phyloP scores from a whole-genome alignment of 2,888 invertebrate genomes.

The Morpho achilles region DNA sequence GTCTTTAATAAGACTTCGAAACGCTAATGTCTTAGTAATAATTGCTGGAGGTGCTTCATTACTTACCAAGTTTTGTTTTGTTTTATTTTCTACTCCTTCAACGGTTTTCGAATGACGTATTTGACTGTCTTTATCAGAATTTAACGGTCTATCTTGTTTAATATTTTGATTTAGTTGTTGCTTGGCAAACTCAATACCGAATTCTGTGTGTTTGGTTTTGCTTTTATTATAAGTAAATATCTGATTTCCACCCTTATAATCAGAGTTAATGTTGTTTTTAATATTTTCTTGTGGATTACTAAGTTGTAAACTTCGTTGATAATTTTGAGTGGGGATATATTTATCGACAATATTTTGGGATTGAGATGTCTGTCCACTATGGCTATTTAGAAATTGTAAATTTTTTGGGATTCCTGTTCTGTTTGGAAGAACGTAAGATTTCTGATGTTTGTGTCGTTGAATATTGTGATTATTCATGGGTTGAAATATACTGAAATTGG shows the following conservation, averaged over 20 bases:
- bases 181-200: slow-evolving; percentile 40
- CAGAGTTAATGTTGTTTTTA: slow-evolving; percentile 36
- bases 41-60: slow-evolving; percentile 49
- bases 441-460: slow-evolving; percentile 48
- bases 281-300: slow-evolving; percentile 35
- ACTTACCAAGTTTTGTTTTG: slow-evolving; percentile 69
- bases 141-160: slow-evolving; percentile 43
- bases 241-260: slow-evolving; percentile 39
- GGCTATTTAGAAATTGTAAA: slow-evolving; percentile 40
- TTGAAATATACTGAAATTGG: slow-evolving; percentile 33
- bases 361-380: slow-evolving; percentile 39
- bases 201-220: slow-evolving; percentile 27
- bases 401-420: slow-evolving; percentile 12
- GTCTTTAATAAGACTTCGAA: slow-evolving; percentile 54
- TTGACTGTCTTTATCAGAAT: slow-evolving; percentile 42
- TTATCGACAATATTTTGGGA: slow-evolving; percentile 16
- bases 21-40: slow-evolving; percentile 61
- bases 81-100: slow-evolving; percentile 42
- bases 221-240: slow-evolving; percentile 14
- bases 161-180: slow-evolving; percentile 34
- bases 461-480: slow-evolving; percentile 17
- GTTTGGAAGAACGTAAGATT: slow-evolving; percentile 23
- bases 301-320: slow-evolving; percentile 38
- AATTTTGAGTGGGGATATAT: slow-evolving; percentile 34
- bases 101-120: slow-evolving; percentile 40